Evolutionary conservation across 1,140 invertebrate species (phyloP), one percentile per base, ranked within the genome.

Genomic region (Drosophila watanabei): DNA sequence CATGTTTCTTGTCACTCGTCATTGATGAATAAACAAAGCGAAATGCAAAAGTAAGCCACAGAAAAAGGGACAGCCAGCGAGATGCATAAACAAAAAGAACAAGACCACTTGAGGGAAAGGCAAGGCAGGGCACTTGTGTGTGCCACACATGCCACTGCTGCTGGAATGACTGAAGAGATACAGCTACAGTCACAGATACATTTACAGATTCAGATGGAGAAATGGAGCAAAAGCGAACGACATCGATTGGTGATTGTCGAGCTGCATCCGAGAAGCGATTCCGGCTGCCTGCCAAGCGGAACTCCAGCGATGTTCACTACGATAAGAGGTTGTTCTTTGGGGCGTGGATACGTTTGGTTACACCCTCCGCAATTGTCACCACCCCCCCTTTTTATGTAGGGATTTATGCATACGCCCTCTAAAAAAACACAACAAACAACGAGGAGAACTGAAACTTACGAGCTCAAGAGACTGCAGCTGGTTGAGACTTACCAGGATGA

Each of bases 61-160:
- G 54, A 66, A 76, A 62, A 70, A 68, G 45, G 76, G 78, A 85
- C 84, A 81, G 80, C 30, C 24, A 77, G 41, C 83, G 84, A 89
- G 86, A 89, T 81, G 85, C 86, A 90, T 89, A 89, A 90, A 90
- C 86, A 88, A 79, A 86, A 88, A 88, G 70, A 82, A 82, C 79
- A 88, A 86, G 75, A 56, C 71, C 75, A 79, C 75, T 79, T 79
- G 75, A 84, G 59, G 68, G 75, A 79, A 82, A 71, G 62, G 62
- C 54, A 57, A 28, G 35, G 35, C 54, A 41, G 20, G 35, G 54
- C 75, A 68, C 76, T 79, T 71, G 63, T 60, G 63, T 33, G 56
- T 63, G 70, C 71, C 58, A 64, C 72, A 75, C 72, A 71, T 83
- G 80, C 78, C 86, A 89, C 72, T 60, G 20, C 58, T 46, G 51